Conservation (phyloP, 2,888 invertebrate species). For the Heliconius cydno region DNA sequence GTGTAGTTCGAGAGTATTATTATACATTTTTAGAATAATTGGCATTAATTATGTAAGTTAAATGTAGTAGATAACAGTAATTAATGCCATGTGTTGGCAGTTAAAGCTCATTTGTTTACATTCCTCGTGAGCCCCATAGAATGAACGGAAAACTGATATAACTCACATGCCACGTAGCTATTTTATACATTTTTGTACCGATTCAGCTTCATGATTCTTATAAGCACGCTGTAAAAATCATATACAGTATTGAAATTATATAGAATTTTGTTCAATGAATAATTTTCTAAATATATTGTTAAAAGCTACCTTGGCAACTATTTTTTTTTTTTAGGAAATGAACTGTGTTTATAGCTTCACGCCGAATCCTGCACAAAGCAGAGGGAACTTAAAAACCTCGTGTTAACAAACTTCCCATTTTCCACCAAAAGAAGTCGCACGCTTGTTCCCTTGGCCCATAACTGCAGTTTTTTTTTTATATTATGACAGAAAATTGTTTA, state of each 20-base stretch:
- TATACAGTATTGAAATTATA: background rate
- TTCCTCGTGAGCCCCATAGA: background rate
- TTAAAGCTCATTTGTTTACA: conserved; percentile 9
- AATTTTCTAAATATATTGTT: background rate
- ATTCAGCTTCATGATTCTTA: background rate
- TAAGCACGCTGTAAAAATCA: background rate
- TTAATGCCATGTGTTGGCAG: conserved; percentile 1
- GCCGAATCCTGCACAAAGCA: no score
- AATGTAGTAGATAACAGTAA: background rate
- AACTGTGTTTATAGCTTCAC: no score
- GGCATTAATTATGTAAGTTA: background rate
- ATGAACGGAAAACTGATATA: background rate
- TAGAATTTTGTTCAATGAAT: background rate
- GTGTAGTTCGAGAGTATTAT: background rate
- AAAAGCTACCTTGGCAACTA: no score
- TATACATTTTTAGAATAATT: conserved; percentile 7
- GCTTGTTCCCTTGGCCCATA: no score
- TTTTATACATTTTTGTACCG: background rate
- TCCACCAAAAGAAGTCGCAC: no score
- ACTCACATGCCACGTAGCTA: background rate
- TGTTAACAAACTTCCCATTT: no score
- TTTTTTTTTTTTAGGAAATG: no score
- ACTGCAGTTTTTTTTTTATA: no score
- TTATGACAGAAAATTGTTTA: no score
- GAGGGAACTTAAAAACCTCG: no score